Percentiles rank a stretch among this genome's conserved stretches.
Conservation (phyloP, 2,113 vertebrate species). For the Nycticebus coucang region DNA sequence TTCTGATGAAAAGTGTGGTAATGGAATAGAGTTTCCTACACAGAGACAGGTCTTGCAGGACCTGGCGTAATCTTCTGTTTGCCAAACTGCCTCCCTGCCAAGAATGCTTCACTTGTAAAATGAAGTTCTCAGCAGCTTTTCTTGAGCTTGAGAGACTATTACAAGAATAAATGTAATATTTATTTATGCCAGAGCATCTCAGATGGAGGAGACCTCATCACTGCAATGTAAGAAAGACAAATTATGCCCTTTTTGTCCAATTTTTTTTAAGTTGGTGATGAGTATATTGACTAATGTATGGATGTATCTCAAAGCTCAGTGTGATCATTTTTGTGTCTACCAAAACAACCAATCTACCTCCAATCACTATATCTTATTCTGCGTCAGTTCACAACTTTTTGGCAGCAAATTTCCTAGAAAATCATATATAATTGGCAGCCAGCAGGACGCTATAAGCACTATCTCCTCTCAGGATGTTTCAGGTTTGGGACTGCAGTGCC, state of each 20-base stretch:
- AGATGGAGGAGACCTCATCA: not conserved
- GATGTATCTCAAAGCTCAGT: not conserved
- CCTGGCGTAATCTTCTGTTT: not conserved
- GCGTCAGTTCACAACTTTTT: not conserved
- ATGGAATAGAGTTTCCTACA: not conserved
- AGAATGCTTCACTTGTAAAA: slow-evolving; percentile 25
- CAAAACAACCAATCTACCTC: not conserved
- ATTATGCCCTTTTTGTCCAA: not conserved
- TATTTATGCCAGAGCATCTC: not conserved
- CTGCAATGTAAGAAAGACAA: not conserved
- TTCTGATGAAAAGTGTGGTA: not conserved
- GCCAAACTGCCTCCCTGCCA: not conserved
- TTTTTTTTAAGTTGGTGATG: not conserved
- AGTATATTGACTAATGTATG: not conserved
- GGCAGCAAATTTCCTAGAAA: not conserved
- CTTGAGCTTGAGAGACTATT: slow-evolving; percentile 3
- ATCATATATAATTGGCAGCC: not conserved
- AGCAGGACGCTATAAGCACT: not conserved
- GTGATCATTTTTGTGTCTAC: not conserved
- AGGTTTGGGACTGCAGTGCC: not conserved
- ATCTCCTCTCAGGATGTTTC: not conserved
- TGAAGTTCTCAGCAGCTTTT: not conserved
- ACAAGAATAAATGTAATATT: not conserved
- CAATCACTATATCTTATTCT: not conserved
- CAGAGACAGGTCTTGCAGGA: not conserved